A percentile compares a stretch with the other conserved stretches of the same genome.
Conservation (phyloP, 2,113 vertebrate genomes). For the Oreotrochilus melanogaster region DNA sequence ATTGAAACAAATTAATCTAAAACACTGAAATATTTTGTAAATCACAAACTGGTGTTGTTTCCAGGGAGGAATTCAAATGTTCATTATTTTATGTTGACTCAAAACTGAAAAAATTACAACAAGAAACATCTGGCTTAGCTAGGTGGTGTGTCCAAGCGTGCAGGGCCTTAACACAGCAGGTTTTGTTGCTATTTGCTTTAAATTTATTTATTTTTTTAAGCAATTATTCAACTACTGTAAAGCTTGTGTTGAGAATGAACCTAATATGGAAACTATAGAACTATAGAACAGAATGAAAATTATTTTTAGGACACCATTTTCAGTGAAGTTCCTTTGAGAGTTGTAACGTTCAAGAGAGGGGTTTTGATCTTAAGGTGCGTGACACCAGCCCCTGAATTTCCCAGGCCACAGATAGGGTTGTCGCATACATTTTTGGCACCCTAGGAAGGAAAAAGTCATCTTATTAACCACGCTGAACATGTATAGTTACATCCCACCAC, state of each 20-base stretch:
- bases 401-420: background rate
- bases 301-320: background rate
- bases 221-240: background rate
- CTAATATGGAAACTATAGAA: background rate
- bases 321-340: background rate
- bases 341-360: background rate
- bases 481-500: background rate
- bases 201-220: background rate
- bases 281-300: background rate
- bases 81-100: background rate
- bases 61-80: background rate
- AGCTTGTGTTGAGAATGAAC: background rate
- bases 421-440: background rate
- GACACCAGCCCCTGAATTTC: background rate
- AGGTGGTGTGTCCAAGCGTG: background rate
- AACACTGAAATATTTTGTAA: background rate
- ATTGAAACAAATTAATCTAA: background rate
- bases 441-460: background rate
- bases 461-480: rapidly evolving
- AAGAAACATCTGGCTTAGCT: background rate
- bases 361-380: background rate
- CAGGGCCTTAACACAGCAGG: background rate
- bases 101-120: background rate
- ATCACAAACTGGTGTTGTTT: background rate
- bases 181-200: background rate